Percentiles rank a stretch among this genome's conserved stretches.
Conservation (phyloP, 2,113 vertebrate species). For the Neolamprologus devosi region DNA sequence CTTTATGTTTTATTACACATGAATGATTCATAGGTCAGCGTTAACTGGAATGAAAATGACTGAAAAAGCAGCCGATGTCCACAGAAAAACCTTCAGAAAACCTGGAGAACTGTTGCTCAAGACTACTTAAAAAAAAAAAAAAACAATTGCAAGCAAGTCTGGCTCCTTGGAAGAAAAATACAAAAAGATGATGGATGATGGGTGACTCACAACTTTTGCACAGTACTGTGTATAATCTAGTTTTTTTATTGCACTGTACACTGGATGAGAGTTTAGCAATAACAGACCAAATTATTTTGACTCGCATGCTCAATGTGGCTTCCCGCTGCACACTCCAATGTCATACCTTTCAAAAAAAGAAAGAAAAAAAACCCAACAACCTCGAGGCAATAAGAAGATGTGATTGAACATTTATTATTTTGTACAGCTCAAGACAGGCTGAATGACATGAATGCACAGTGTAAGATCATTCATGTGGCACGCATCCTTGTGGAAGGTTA, state of each 20-base stretch:
- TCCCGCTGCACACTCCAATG: background rate
- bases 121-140: background rate
- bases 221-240: background rate
- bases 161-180: background rate
- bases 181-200: background rate
- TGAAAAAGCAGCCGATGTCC: background rate
- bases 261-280: background rate
- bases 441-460: background rate
- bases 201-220: background rate
- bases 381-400: background rate
- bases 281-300: background rate
- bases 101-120: background rate
- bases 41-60: background rate
- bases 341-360: background rate
- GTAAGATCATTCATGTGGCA: background rate
- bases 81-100: background rate
- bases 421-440: background rate
- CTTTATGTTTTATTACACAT: background rate
- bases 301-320: background rate
- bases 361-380: background rate
- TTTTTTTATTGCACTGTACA: background rate
- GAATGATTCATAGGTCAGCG: background rate
- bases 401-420: background rate
- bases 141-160: background rate
- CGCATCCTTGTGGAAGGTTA: slow-evolving; percentile 9